Base-by-base conservation (phyloP, 2,888 invertebrate species). In the Brassicogethes aeneus region DNA sequence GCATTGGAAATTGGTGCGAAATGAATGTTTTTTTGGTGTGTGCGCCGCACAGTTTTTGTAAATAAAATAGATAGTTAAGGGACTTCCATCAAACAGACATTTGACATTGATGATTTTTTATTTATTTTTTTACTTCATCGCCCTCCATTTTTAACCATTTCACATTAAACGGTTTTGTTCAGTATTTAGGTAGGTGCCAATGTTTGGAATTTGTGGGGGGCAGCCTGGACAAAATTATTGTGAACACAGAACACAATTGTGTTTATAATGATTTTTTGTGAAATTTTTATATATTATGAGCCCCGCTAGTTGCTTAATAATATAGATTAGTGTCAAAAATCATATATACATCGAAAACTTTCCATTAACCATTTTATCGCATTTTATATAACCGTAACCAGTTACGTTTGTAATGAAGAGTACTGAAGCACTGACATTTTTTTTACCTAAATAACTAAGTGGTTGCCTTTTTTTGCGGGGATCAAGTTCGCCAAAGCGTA, bases 321-420 rank as follows among this genome's bases (percentile, higher is more conserved):
- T 39, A 52, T 60, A 60, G 58, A 57, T 56, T 65, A 63, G 63
- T 59, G 55, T 60, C 53, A 47, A 57, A 50, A 53, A 59, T 56
- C 61, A 60, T 63, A 56, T 63, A 59, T 60, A 65, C 65, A 65
- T 65, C 65, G 64, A 65, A 63, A 48, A 43, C 5, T 42, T 44
- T 48, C 42, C 45, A 46, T 51, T 48, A 43, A 45, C 45, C 44
- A 5, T 47, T 45, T 50, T 44, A 45, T 46, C 39, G 39, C 36
- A 40, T 46, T 44, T 42, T 46, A 45, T 45, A 45, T 45, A 38
- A 42, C 42, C 39, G 29, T 8, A 13, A 39, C 39, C 37, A 34
- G 36, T 43, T 39, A 43, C 39, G 30, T 39, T 40, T 7, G 5
- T 23, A 23, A 23, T 10, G n/a, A n/a, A n/a, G n/a, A n/a, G n/a